Evolutionary conservation across 2,797 vertebrate species (phyloP).

Genomic region (Myotis findleyi): DNA sequence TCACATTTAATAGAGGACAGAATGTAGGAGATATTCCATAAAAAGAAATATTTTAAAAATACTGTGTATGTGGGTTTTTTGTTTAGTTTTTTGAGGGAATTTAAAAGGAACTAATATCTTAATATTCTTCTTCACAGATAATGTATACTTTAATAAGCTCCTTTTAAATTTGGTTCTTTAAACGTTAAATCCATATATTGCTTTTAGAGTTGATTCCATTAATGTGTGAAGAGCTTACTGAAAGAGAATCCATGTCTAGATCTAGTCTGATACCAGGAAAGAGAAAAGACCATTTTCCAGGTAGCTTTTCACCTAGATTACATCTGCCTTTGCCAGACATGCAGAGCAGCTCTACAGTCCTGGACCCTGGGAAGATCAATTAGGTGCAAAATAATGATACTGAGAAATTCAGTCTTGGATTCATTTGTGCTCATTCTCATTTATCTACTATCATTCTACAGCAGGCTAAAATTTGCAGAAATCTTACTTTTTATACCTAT

Average conservation of each 20-base stretch:
- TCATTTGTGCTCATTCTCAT: not conserved
- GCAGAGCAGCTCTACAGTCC: not conserved
- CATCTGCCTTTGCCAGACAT: not conserved
- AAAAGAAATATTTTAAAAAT: not conserved
- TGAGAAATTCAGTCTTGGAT: constrained; percentile 1
- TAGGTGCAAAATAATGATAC: not conserved
- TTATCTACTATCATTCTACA: not conserved
- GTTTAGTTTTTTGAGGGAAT: not conserved
- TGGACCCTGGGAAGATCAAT: not conserved
- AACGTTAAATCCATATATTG: not conserved
- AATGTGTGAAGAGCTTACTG: not conserved
- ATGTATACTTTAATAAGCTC: not conserved
- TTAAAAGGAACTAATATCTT: not conserved
- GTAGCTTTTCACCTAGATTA: not conserved
- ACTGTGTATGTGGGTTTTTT: not conserved
- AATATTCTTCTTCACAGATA: not conserved
- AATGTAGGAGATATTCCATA: not conserved
- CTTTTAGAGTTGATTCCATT: not conserved
- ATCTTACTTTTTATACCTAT: not conserved
- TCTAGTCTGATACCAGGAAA: not conserved
- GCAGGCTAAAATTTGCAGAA: not conserved
- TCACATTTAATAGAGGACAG: not conserved
- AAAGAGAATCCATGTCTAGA: not conserved
- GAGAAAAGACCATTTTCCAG: not conserved
- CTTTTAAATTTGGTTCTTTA: constrained; percentile 19